Percentiles rank a stretch among this genome's conserved stretches.
These are phyloP conservation scores for Polydrusus pterygomalis DNA, from an alignment of 2,888 invertebrate species.

Conservation along the genomic window DNA sequence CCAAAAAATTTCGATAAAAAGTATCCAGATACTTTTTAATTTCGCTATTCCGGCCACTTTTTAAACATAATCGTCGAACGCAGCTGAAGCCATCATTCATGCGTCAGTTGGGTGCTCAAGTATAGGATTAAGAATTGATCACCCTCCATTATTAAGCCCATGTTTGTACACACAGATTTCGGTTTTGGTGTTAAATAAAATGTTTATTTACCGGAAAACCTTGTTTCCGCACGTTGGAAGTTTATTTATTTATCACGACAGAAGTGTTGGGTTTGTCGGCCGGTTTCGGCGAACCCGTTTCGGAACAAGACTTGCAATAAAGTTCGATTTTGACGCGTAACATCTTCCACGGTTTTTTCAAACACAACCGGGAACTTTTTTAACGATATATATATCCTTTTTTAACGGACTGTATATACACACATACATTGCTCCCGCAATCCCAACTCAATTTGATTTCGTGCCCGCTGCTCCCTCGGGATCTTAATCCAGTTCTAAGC, in stretches of 20 bases:
- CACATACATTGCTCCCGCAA: constrained; percentile 66
- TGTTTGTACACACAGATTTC: constrained; percentile 51
- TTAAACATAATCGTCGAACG: constrained; percentile 15
- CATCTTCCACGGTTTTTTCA: no score
- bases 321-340: background rate
- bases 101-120: constrained; percentile 49
- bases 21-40: no score
- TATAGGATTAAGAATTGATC: constrained; percentile 48
- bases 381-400: constrained; percentile 13
- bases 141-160: constrained; percentile 48
- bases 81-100: constrained; percentile 42
- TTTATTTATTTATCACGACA: constrained; percentile 36
- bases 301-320: background rate
- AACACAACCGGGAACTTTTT: background rate
- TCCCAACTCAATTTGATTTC: constrained; percentile 73
- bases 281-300: background rate
- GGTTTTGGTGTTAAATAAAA: constrained; percentile 55
- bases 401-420: constrained; percentile 8
- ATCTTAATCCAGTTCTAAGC: constrained; percentile 72
- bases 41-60: no score
- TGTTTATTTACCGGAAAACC: constrained; percentile 48
- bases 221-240: constrained; percentile 33
- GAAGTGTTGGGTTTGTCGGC: constrained; percentile 6
- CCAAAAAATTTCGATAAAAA: no score
- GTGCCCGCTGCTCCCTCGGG: constrained; percentile 70